phyloP scores from a whole-genome alignment of 2,888 invertebrate species.

The Marronus borbonicus region DNA sequence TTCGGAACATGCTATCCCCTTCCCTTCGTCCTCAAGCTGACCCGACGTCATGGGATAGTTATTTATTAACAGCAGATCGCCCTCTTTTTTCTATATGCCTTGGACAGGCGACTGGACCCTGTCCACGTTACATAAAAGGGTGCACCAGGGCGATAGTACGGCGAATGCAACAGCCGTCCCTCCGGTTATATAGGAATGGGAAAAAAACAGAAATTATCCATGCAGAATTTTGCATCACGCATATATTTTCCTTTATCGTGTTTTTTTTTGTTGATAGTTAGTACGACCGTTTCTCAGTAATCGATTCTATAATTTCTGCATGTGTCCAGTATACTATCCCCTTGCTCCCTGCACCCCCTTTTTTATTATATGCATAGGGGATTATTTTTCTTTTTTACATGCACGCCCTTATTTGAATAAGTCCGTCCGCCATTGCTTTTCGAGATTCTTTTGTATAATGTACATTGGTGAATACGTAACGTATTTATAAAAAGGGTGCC shows the following conservation, averaged over 20 bases:
- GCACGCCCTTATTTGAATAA: not conserved
- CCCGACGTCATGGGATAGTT: not conserved
- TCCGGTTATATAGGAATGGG: not conserved
- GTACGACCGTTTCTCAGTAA: not conserved
- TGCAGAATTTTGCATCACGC: not conserved
- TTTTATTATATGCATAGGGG: not conserved
- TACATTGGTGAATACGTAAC: too few species aligned
- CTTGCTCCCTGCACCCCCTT: not conserved
- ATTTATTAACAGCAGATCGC: not conserved
- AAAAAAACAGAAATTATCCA: not conserved
- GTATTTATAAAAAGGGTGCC: too few species aligned
- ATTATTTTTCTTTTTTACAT: too few species aligned
- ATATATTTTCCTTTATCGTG: not conserved
- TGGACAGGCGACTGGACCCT: too few species aligned
- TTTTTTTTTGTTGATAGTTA: not conserved
- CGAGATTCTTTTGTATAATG: too few species aligned
- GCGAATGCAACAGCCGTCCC: too few species aligned
- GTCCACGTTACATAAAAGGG: too few species aligned
- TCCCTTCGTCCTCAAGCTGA: not conserved
- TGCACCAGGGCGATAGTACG: not conserved
- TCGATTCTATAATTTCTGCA: not conserved
- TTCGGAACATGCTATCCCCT: too few species aligned
- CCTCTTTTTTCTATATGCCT: not conserved
- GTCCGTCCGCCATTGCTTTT: too few species aligned
- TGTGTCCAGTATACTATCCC: conserved; percentile 1